phyloP scores from a whole-genome alignment of 2,888 invertebrate species.

The Pachliopta kotzebuea region DNA sequence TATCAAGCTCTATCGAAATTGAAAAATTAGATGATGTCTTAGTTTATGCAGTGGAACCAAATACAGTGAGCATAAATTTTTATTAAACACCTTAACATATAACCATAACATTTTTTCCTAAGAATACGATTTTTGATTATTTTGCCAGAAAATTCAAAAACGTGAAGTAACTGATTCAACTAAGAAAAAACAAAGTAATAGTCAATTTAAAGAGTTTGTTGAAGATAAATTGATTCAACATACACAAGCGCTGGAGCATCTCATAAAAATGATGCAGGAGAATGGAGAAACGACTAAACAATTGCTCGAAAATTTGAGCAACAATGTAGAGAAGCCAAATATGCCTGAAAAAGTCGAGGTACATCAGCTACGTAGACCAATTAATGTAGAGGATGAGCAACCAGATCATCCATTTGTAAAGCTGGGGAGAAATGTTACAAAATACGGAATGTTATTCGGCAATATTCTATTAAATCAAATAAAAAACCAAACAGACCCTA shows the following conservation, averaged over 20 bases:
- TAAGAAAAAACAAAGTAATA: conserved; percentile 31
- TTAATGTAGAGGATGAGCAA: conserved; percentile 32
- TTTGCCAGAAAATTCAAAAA: conserved; percentile 49
- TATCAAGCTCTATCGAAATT: conserved; percentile 37
- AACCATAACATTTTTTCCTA: conserved; percentile 23
- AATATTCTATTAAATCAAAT: conserved; percentile 46
- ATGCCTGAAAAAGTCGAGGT: conserved; percentile 52
- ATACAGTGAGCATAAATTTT: conserved; percentile 40
- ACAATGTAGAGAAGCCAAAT: conserved; percentile 42
- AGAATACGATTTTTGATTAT: conserved; percentile 36
- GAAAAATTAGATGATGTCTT: conserved; percentile 41
- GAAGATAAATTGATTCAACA: conserved; percentile 57
- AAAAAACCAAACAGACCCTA: conserved; percentile 42
- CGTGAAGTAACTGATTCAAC: conserved; percentile 37
- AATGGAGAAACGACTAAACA: conserved; percentile 46
- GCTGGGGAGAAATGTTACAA: conserved; percentile 50
- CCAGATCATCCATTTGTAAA: conserved; percentile 44
- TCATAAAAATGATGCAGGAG: conserved; percentile 43
- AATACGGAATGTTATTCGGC: conserved; percentile 51
- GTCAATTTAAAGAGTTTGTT: conserved; percentile 43
- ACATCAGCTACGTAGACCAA: conserved; percentile 39
- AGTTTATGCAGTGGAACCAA: conserved; percentile 38
- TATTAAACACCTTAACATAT: background rate
- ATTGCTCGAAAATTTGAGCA: conserved; percentile 47
- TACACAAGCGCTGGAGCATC: conserved; percentile 52